Percentiles rank a stretch among this genome's conserved stretches.
Conservation (phyloP, 1,140 invertebrate genomes). For the Agraylea sexmaculata region DNA sequence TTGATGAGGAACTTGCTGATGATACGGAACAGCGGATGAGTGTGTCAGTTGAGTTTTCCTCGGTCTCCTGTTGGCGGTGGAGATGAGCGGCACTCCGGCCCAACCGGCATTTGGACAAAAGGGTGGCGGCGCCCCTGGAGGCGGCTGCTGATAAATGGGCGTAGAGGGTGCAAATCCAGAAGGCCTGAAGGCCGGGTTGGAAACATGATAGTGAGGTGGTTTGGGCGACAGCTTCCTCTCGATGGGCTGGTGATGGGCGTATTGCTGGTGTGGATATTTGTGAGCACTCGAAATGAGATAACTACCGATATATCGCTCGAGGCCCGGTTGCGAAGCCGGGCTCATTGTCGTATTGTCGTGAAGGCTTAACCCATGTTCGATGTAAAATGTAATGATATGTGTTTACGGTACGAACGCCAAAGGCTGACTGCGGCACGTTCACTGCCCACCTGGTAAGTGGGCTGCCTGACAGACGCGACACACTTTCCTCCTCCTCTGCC, state of each 20-base stretch:
- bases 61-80: constrained; percentile 38
- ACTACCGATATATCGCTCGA: constrained; percentile 54
- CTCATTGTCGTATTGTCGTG: constrained; percentile 43
- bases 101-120: constrained; percentile 39
- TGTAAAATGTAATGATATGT: neutral
- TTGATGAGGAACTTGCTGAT: constrained; percentile 24
- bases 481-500: constrained; percentile 13
- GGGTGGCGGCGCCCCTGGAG: constrained; percentile 32
- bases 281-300: constrained; percentile 43
- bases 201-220: constrained; percentile 36
- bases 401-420: constrained; percentile 27
- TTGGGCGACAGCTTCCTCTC: constrained; percentile 21
- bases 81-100: constrained; percentile 58
- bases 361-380: constrained; percentile 34
- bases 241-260: constrained; percentile 35
- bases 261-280: constrained; percentile 23
- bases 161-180: constrained; percentile 8
- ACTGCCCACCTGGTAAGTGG: constrained; percentile 10
- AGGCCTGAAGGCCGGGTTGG: too few species aligned
- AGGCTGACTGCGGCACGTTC: constrained; percentile 26
- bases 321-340: constrained; percentile 44
- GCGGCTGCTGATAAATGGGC: constrained; percentile 20
- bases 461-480: constrained; percentile 28
- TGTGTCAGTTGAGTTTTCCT: constrained; percentile 25
- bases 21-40: constrained; percentile 10